These are phyloP conservation scores for Acanthurus leucopareius DNA, from an alignment of 2,797 vertebrate species.

Conservation along the genomic window DNA sequence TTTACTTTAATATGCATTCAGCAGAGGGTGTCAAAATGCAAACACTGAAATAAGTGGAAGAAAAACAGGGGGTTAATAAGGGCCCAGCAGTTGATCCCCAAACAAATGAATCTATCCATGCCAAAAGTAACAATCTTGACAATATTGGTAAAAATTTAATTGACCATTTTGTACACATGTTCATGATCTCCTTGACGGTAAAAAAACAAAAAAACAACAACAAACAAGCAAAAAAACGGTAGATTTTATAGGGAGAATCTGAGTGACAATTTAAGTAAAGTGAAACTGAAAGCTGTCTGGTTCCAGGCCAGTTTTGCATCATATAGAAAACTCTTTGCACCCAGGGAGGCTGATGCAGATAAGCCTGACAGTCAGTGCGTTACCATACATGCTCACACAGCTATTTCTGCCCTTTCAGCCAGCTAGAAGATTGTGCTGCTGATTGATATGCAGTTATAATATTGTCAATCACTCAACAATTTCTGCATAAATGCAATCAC, in stretches of 20 bases:
- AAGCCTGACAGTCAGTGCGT: constrained; percentile 36
- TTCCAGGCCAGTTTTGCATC: constrained; percentile 15
- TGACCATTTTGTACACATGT: too few species aligned
- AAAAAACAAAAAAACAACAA: too few species aligned
- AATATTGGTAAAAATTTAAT: neutral
- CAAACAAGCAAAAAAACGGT: neutral
- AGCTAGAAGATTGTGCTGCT: constrained; percentile 62
- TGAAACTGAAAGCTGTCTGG: constrained; percentile 19
- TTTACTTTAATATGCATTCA: constrained; percentile 1
- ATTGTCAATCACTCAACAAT: constrained; percentile 61
- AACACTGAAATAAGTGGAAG: neutral
- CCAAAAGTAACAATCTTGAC: neutral
- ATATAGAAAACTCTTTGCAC: constrained; percentile 15
- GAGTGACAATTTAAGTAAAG: constrained; percentile 1
- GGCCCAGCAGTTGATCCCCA: neutral
- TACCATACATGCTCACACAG: constrained; percentile 48
- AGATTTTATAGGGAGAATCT: neutral
- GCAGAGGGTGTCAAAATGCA: neutral
- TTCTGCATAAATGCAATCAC: constrained; percentile 49
- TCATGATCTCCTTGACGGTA: too few species aligned
- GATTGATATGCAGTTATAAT: constrained; percentile 68
- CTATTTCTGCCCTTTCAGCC: constrained; percentile 58
- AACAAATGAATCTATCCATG: neutral
- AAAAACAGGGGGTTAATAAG: neutral
- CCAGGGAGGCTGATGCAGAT: constrained; percentile 17